These are phyloP conservation scores for Mustela lutreola DNA, from an alignment of 2,113 vertebrate genomes.

Conservation along the genomic window DNA sequence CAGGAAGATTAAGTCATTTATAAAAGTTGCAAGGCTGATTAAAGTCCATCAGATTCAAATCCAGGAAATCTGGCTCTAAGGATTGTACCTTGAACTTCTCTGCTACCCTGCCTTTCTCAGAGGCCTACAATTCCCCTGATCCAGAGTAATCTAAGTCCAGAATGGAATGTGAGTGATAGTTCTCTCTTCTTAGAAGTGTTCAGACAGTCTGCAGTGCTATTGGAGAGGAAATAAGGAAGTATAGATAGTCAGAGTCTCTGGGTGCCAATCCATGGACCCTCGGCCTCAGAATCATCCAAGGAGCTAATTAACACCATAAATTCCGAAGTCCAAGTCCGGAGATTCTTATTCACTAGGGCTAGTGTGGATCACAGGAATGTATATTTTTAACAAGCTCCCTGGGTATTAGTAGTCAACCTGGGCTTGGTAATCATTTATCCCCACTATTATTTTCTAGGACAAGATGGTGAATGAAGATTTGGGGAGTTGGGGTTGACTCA, in stretches of 20 bases:
- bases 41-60: not conserved
- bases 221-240: not conserved
- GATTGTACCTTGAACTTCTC: not conserved
- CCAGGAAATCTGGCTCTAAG: not conserved
- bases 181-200: not conserved
- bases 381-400: slow-evolving; percentile 19
- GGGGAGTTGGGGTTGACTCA: not conserved
- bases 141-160: not conserved
- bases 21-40: not conserved
- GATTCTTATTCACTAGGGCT: not conserved
- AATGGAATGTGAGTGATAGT: not conserved
- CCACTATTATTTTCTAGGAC: not conserved
- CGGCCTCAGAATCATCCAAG: not conserved
- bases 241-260: not conserved
- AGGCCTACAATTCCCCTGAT: not conserved
- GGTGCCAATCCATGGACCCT: not conserved
- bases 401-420: not conserved
- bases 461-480: not conserved
- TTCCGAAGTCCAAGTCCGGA: not conserved
- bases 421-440: slow-evolving; percentile 18
- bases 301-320: not conserved
- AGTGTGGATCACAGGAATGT: not conserved
- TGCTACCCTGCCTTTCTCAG: slow-evolving; percentile 24
- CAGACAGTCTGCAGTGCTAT: not conserved
- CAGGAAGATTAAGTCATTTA: not conserved